phyloP scores from a whole-genome alignment of 2,797 vertebrate genomes.

The Podargus strigoides region DNA sequence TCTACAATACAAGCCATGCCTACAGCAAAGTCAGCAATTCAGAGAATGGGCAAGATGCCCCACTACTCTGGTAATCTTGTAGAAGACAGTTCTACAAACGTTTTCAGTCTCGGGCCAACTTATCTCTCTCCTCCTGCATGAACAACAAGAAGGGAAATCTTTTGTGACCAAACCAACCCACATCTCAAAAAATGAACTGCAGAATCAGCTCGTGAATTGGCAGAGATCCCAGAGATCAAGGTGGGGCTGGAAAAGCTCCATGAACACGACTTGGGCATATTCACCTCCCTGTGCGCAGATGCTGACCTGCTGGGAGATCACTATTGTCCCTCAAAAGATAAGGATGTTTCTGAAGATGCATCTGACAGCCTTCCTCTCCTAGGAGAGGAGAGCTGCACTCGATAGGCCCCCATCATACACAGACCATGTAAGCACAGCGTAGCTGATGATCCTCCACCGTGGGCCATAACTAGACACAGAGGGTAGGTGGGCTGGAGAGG shows the following conservation, averaged over 20 bases:
- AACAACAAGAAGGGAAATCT: not conserved
- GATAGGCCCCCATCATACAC: fast-evolving
- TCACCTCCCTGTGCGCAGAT: not conserved
- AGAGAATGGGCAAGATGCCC: not conserved
- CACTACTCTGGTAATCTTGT: not conserved
- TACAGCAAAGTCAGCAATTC: not conserved
- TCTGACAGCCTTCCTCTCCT: not conserved
- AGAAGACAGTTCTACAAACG: fast-evolving
- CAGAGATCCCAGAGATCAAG: not conserved
- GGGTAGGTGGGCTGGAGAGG: not conserved
- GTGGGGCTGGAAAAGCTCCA: not conserved
- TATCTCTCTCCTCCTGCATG: not conserved
- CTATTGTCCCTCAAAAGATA: not conserved
- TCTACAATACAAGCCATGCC: not conserved
- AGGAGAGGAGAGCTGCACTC: not conserved
- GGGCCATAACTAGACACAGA: not conserved
- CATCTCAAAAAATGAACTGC: not conserved
- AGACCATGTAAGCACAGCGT: fast-evolving
- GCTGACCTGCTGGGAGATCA: not conserved
- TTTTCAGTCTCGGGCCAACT: not conserved
- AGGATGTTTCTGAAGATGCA: not conserved
- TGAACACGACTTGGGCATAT: fast-evolving
- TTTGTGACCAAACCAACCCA: not conserved
- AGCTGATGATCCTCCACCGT: fast-evolving
- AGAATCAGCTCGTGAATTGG: not conserved